A percentile compares a stretch with the other conserved stretches of the same genome.
Evolutionary conservation across 2,113 vertebrate species (phyloP).

Genomic region (Amia ocellicauda): DNA sequence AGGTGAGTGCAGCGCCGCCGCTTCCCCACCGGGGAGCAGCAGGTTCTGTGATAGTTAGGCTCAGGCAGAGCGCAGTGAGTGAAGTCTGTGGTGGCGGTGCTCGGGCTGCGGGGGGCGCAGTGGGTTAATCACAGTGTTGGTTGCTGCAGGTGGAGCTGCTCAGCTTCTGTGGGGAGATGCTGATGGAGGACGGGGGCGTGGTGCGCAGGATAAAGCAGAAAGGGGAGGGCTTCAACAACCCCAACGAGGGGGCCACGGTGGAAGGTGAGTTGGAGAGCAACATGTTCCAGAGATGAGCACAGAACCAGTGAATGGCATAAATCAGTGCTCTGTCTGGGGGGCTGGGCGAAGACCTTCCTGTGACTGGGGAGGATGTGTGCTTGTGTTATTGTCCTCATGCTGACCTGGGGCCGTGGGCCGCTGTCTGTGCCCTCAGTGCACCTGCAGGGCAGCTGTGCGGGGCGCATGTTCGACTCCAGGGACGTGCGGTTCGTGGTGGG

Average conservation of each 20-base stretch:
- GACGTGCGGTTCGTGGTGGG: slow-evolving; percentile 81
- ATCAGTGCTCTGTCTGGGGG: too few relatives aligned
- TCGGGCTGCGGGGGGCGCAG: slow-evolving; percentile 9
- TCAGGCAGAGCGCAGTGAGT: background rate
- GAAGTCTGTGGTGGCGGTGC: background rate
- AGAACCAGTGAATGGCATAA: too few relatives aligned
- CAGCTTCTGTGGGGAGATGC: slow-evolving; percentile 84
- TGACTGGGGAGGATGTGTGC: too few relatives aligned
- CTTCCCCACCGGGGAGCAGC: background rate
- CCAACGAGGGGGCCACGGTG: slow-evolving; percentile 85
- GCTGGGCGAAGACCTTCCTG: too few relatives aligned
- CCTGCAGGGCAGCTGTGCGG: slow-evolving; percentile 76
- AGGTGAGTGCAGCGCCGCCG: slow-evolving; percentile 51
- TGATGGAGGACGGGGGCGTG: slow-evolving; percentile 87
- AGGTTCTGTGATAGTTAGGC: too few relatives aligned
- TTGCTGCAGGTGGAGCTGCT: slow-evolving; percentile 82
- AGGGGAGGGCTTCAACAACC: slow-evolving; percentile 86
- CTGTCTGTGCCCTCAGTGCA: slow-evolving; percentile 66
- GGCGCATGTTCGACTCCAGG: slow-evolving; percentile 77
- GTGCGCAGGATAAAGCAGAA: slow-evolving; percentile 86
- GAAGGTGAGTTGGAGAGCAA: slow-evolving; percentile 70
- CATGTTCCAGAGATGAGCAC: too few relatives aligned
- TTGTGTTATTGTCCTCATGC: too few relatives aligned
- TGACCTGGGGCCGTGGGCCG: background rate
- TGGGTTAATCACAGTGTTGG: slow-evolving; percentile 20